Base-by-base conservation (phyloP, 1,140 invertebrate species). In the Drosophila seguyi region DNA sequence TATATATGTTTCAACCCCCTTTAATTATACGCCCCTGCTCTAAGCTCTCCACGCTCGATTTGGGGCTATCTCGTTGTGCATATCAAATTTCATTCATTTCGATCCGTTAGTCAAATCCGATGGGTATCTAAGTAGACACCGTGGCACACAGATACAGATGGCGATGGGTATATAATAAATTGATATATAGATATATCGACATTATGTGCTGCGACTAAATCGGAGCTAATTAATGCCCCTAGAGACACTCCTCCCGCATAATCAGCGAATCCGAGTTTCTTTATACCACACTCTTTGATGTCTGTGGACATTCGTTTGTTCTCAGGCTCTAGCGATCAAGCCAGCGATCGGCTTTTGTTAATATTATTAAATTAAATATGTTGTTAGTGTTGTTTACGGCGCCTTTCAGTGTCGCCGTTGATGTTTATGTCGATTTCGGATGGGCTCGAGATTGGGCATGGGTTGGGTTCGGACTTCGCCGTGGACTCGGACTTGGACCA, bases 331-430 rank as follows among this genome's bases (percentile, higher is more conserved):
- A n/a, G 8, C 78, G n/a, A 34, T 14, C n/a, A 27, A 50, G 14
- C 31, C 31, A 53, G 36, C 63, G 75, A 68, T 61, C 42, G 41
- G 75, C 85, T 78, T 88, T 88, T 90, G 85, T 90, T 90, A 90
- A 90, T 90, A 85, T 85, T 90, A 90, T 90, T 90, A 90, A 90
- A 90, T 90, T 90, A 85, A 90, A 90, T 85, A 79, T 90, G 82
- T 85, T 75, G 82, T 82, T 82, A 81, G 50, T 81, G 81, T 59
- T 85, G 74, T 81, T 84, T 84, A 84, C 81, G 71, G 75, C 80
- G 60, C 67, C 67, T 55, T 81, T 81, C 59, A 55, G 71, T 60
- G 42, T 71, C 62, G 53, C 44, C 66, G 22, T 69, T 63, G 71
- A 52, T 69, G 75, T 50, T 59, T 53, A 68, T 68, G 66, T 67